A percentile compares a stretch with the other conserved stretches of the same genome.
These are phyloP conservation scores for Chironomus riparius DNA, from an alignment of 2,888 invertebrate genomes.

Conservation along the genomic window DNA sequence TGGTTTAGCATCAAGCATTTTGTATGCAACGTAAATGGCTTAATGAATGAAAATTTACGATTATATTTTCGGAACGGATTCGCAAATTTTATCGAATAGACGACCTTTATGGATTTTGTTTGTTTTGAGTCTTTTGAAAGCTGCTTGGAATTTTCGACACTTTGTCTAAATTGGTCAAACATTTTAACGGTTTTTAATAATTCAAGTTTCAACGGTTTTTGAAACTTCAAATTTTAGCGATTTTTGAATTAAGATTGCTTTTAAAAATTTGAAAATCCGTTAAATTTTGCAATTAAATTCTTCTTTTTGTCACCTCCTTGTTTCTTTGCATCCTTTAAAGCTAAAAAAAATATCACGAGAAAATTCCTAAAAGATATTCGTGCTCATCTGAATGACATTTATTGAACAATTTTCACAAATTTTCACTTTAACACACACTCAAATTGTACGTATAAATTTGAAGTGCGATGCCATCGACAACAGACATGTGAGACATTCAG, in stretches of 20 bases:
- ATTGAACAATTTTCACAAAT: background rate
- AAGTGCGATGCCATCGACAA: background rate
- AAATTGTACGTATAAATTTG: background rate
- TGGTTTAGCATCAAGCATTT: background rate
- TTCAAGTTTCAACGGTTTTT: too few species aligned
- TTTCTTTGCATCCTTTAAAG: background rate
- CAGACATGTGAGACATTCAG: background rate
- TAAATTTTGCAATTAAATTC: too few species aligned
- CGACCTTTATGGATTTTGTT: background rate
- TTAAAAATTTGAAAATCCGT: too few species aligned
- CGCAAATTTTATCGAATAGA: background rate
- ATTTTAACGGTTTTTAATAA: too few species aligned
- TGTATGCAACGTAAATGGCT: background rate
- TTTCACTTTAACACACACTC: background rate
- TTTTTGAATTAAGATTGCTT: too few species aligned
- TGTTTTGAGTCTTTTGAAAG: background rate
- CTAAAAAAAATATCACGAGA: background rate
- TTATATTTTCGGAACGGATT: background rate
- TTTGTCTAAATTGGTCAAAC: too few species aligned
- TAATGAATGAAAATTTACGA: constrained; percentile 12
- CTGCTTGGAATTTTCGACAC: too few species aligned
- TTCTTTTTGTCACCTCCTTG: background rate
- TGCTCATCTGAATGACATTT: background rate
- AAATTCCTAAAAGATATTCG: background rate
- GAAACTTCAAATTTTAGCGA: too few species aligned